These are phyloP conservation scores for Chymomyza procnemis DNA, from an alignment of 2,888 invertebrate genomes.

Conservation along the genomic window DNA sequence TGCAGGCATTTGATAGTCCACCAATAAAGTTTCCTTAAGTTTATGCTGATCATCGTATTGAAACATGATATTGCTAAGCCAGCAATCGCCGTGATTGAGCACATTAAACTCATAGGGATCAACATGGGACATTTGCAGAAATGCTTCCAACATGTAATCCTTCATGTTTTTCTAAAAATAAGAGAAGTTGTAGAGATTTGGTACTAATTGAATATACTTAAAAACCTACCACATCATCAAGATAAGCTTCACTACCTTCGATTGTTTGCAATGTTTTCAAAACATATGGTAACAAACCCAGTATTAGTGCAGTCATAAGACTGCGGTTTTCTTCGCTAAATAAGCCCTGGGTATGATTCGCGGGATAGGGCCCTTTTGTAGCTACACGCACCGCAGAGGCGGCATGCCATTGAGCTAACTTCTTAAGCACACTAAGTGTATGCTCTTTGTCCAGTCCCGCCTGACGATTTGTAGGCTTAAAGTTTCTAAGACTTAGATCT, in stretches of 20 bases:
- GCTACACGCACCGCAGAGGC: constrained; percentile 64
- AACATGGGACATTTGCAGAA: constrained; percentile 7
- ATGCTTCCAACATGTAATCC: constrained; percentile 20
- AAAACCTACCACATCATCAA: constrained; percentile 45
- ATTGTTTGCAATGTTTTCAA: constrained; percentile 38
- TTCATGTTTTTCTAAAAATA: constrained; percentile 19
- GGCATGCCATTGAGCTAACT: constrained; percentile 74
- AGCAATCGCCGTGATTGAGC: constrained; percentile 72
- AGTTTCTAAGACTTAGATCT: constrained; percentile 59
- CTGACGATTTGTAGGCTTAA: constrained; percentile 57
- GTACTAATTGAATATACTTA: not conserved
- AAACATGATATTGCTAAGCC: constrained; percentile 75
- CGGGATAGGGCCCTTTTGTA: constrained; percentile 49
- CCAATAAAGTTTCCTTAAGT: constrained; percentile 52
- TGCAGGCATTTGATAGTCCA: constrained; percentile 63
- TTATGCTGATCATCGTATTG: constrained; percentile 53
- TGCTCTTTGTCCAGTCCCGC: constrained; percentile 66
- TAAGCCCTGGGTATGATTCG: constrained; percentile 7
- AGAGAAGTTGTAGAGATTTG: not conserved
- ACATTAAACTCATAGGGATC: constrained; percentile 63
- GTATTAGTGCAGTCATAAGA: constrained; percentile 22
- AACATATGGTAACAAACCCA: constrained; percentile 17
- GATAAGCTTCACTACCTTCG: constrained; percentile 49
- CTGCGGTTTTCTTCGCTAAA: constrained; percentile 29
- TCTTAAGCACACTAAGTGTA: constrained; percentile 59